Evolutionary conservation across 2,797 vertebrate species (phyloP), one percentile per base, ranked within the genome.

Genomic region (Pseudochirops corinnae): DNA sequence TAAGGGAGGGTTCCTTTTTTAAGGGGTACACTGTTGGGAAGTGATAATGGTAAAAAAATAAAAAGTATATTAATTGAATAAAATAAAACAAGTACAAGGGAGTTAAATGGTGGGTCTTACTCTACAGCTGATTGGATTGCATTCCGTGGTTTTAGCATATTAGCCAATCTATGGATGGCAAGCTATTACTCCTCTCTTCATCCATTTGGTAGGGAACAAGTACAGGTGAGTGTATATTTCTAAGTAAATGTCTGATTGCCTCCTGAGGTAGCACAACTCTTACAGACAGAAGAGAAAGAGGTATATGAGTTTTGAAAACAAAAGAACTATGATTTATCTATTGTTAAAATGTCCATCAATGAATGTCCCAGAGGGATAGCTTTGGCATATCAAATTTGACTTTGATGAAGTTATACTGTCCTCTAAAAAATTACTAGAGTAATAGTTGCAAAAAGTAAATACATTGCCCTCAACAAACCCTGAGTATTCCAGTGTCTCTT

Each of bases 361-460:
- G 4, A 90, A 31, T 39, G 3, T 92, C 87, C 94, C 55, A 24
- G 18, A 21, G 91, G 95, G 94, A 93, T 52, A 90, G 55, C 56
- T 4, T 87, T 53, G 90, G 56, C 46, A 90, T 94, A 94, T 92
- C 53, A 56, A 6, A 93, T 10, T 92, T 4, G 26, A 93, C 3
- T 46, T 9, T 46, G 39, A 50, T 87, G 46, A 16, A 0, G 1
- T 93, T 10, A n/a, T 11, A 6, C 5, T 56, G 0, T 93, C 91
- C 50, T 95, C 53, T 91, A 12, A 90, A 33, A 90, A 26, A 87
- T 50, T 18, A 12, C 3, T 62, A n/a, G 90, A 33, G 28, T 93
- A 58, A 92, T 50, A n/a, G 26, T 95, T 39, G 92, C 11, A 2
- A 0, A 3, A 1, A 0, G 33, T 95, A 60, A 94, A 95, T 56